Base-by-base conservation (phyloP, 2,888 invertebrate species). In the Pterostichus madidus region DNA sequence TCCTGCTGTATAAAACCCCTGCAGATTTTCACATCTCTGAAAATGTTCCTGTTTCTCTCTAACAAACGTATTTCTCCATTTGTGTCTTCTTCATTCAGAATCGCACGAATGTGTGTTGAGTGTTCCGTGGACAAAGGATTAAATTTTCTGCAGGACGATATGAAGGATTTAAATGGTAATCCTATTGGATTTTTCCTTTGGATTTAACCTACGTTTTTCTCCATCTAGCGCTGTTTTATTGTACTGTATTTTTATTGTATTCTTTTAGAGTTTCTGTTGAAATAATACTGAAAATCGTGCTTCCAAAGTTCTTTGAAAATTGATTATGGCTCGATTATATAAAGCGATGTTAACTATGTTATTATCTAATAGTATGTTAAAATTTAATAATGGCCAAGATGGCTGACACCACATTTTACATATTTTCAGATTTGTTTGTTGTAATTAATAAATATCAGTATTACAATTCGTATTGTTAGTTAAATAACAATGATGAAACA, bases 81-180 rank as follows among this genome's bases (percentile, higher is more conserved):
- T 64, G 35, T 35, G 64, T 35, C 13, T 31, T 64, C 64, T 64
- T 35, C 5, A 31, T 59, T 59, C 59, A 10, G 31, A 59, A 24
- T 59, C 31, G 35, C 32, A 7, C 35, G 35, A 32, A 64, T 35
- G 64, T 59, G 35, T n/a, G n/a, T 10, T 61, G 35, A 8, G 1
- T 59, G 49, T 13, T 49, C 49, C 53, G 32, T 68, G 80, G 46
- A 73, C 73, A 80, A 59, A 81, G 61, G 81, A 81, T 81, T 81
- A 81, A 81, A 81, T 53, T 56, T 81, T 80, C 52, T 73, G 64
- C 75, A 75, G 73, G 75, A 73, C 32, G 75, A 81, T 75, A 81
- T 81, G 61, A 81, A 75, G 81, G 75, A 75, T 81, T 75, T 75
- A 73, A 35, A 75, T 75, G 61, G 61, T 81, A 81, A 81, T 81